A percentile compares a stretch with the other conserved stretches of the same genome.
These are phyloP conservation scores for Sebastes dallii DNA, from an alignment of 2,797 vertebrate genomes.

Conservation along the genomic window DNA sequence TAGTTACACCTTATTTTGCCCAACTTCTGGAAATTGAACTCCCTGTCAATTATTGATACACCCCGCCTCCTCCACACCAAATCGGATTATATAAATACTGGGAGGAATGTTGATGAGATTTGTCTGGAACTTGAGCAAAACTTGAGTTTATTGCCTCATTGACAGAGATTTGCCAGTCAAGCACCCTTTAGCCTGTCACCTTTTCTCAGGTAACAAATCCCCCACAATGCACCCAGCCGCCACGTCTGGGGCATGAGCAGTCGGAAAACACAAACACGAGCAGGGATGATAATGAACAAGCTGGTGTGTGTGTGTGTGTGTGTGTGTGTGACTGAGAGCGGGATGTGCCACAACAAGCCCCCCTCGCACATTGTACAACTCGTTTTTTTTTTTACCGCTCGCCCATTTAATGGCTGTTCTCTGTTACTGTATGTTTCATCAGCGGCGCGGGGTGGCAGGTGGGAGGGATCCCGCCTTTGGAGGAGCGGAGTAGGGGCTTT, in stretches of 20 bases:
- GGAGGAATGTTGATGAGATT: constrained; percentile 57
- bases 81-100: constrained; percentile 56
- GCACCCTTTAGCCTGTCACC: constrained; percentile 71
- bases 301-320: constrained; percentile 37
- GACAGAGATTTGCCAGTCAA: constrained; percentile 69
- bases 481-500: constrained; percentile 74
- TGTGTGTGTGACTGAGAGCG: constrained; percentile 41
- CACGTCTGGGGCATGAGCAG: constrained; percentile 56
- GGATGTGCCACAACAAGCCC: constrained; percentile 68
- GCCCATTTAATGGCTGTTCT: constrained; percentile 76
- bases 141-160: constrained; percentile 60
- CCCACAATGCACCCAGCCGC: constrained; percentile 48
- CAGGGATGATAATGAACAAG: constrained; percentile 77
- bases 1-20: constrained; percentile 60
- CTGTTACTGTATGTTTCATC: constrained; percentile 84
- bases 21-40: constrained; percentile 45
- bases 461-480: constrained; percentile 78
- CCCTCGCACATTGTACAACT: constrained; percentile 60
- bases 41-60: constrained; percentile 68
- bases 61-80: not conserved
- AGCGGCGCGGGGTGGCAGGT: constrained; percentile 76
- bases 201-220: constrained; percentile 69
- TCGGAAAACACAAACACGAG: constrained; percentile 63
- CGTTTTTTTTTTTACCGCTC: constrained; percentile 49
- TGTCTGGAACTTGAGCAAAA: constrained; percentile 58